These are phyloP conservation scores for Mirza zaza DNA, from an alignment of 2,113 vertebrate species.

Conservation along the genomic window DNA sequence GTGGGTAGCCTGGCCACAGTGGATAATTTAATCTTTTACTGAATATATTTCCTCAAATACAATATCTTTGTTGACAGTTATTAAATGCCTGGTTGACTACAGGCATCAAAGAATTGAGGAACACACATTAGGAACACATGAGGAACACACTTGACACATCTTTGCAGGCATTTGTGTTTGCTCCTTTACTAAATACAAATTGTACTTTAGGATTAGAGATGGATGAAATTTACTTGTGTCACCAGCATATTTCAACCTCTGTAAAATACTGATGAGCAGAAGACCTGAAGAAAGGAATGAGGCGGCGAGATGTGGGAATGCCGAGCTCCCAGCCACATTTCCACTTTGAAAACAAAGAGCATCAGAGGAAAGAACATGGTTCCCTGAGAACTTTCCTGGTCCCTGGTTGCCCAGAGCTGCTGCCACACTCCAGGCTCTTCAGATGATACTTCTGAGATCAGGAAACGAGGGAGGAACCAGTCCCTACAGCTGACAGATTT, in stretches of 20 bases:
- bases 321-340: neutral
- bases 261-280: no score
- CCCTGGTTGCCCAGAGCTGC: neutral
- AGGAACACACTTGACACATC: no score
- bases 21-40: conserved; percentile 60
- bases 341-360: neutral
- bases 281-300: neutral
- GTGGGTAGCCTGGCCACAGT: neutral
- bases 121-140: conserved; percentile 9
- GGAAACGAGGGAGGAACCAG: neutral
- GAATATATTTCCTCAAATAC: conserved; percentile 57
- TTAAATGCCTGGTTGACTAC: conserved; percentile 62
- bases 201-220: neutral
- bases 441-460: neutral
- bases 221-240: neutral
- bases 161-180: neutral
- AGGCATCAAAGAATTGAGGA: conserved; percentile 44
- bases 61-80: conserved; percentile 61
- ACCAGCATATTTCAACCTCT: neutral
- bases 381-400: neutral
- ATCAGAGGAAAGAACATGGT: neutral
- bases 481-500: neutral
- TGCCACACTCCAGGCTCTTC: neutral
- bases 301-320: neutral
- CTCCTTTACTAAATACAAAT: neutral